Conservation (phyloP, 2,888 invertebrate species). For the Timema cristinae region DNA sequence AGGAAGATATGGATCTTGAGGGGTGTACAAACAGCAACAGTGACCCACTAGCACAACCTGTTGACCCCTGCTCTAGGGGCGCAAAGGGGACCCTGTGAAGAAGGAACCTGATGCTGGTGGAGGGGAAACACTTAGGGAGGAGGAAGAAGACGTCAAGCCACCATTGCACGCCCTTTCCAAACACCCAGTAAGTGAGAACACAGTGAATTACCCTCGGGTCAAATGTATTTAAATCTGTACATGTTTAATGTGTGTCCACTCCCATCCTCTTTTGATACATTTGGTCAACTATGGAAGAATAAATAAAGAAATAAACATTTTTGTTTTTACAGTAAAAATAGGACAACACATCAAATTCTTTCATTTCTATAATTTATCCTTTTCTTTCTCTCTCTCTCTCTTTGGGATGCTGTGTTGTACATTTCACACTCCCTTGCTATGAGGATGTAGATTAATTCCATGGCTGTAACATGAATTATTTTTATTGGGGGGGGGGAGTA, state of each 20-base stretch:
- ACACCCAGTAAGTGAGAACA: conserved; percentile 27
- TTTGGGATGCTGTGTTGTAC: too few relatives aligned
- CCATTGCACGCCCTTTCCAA: conserved; percentile 25
- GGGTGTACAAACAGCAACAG: conserved; percentile 20
- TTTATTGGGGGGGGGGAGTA: background rate
- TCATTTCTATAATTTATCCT: too few relatives aligned
- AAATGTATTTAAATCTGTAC: too few relatives aligned
- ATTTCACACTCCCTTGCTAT: too few relatives aligned
- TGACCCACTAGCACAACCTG: conserved; percentile 12
- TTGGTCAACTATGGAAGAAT: too few relatives aligned
- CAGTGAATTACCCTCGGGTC: too few relatives aligned
- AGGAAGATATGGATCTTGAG: conserved; percentile 36
- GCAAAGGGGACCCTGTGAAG: conserved; percentile 31
- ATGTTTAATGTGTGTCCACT: too few relatives aligned
- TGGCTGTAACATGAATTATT: background rate
- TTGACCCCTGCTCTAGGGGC: conserved; percentile 13
- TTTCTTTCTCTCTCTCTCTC: too few relatives aligned
- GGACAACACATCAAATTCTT: too few relatives aligned
- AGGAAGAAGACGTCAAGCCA: conserved; percentile 17
- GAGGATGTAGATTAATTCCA: background rate
- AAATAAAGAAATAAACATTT: too few relatives aligned
- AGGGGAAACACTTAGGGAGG: conserved; percentile 15
- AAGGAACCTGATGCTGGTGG: conserved; percentile 23
- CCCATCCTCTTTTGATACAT: too few relatives aligned
- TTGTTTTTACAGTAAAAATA: too few relatives aligned